These are phyloP conservation scores for Anthopleura xanthogrammica DNA, from an alignment of 92 coral and sea anemone species.

Conservation along the genomic window DNA sequence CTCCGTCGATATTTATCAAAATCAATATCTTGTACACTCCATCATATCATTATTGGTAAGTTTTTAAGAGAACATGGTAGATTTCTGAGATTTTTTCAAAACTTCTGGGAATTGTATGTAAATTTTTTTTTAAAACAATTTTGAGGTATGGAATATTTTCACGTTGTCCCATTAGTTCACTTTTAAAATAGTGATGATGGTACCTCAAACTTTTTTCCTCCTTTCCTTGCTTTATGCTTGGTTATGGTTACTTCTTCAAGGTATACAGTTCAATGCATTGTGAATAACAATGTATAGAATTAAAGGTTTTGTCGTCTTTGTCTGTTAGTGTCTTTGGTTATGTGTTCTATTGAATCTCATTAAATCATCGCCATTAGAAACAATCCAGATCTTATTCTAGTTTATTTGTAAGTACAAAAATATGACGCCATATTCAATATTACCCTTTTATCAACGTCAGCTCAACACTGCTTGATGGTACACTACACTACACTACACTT, in stretches of 20 bases:
- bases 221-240: not conserved
- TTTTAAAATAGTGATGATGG: not conserved
- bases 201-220: not conserved
- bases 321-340: not conserved
- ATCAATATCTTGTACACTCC: constrained; percentile 25
- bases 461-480: too few species aligned
- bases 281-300: not conserved
- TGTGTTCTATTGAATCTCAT: not conserved
- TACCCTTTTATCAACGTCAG: too few species aligned
- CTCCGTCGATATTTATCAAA: constrained; percentile 17
- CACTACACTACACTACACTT: too few species aligned
- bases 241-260: not conserved
- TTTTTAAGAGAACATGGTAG: not conserved
- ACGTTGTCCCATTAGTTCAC: not conserved
- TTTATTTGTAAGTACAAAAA: not conserved
- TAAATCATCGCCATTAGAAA: not conserved
- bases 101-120: too few species aligned
- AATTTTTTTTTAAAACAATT: too few species aligned
- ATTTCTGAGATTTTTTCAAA: too few species aligned
- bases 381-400: not conserved
- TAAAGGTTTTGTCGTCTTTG: not conserved
- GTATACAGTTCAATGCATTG: not conserved
- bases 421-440: too few species aligned
- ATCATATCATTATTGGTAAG: constrained; percentile 32
- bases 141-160: not conserved